Base-by-base conservation (phyloP, 2,888 invertebrate species). In the Helicoverpa assulta region DNA sequence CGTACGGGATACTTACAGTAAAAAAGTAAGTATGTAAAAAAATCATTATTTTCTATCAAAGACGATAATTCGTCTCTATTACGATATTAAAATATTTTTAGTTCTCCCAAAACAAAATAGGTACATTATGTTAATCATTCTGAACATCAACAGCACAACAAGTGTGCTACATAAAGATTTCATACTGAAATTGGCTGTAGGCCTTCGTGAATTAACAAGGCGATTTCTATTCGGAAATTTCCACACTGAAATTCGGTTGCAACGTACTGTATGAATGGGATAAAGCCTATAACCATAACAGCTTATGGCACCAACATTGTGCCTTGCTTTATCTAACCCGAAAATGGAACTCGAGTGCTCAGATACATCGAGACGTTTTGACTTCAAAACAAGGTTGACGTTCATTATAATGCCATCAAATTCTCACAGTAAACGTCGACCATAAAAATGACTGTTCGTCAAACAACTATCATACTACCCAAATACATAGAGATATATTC, bases 181-280 rank as follows among this genome's bases (percentile, higher is more conserved):
- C 8, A 5, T 50, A 59, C 21, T 60, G 19, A 16, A 61, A 73
- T 58, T 56, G 7, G 21, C 37, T 10, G 59, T 47, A 60, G 5
- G 53, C n/a, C 6, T 57, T 47, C 5, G 14, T 21, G 14, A 62
- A 55, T 75, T 53, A 19, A 77, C 4, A 43, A 26, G n/a, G 21
- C 57, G 6, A 54, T 78, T 63, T 5, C 29, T 43, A 67, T 72
- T 57, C 47, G 26, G 57, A 64, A 58, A 55, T 60, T 18, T 51
- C 33, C 6, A n/a, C 8, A 33, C 10, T 5, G n/a, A 60, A 53
- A 70, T 63, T 57, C 51, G 26, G 51, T 18, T 60, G 52, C 50
- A 57, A 62, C 47, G 53, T 5, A 2, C 14, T 67, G 54, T 67
- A 54, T 58, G 37, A 72, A 78, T 29, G 56, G 43, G 4, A 29